Conservation (phyloP, 2,113 vertebrate genomes). For the Stictonetta naevosa region DNA sequence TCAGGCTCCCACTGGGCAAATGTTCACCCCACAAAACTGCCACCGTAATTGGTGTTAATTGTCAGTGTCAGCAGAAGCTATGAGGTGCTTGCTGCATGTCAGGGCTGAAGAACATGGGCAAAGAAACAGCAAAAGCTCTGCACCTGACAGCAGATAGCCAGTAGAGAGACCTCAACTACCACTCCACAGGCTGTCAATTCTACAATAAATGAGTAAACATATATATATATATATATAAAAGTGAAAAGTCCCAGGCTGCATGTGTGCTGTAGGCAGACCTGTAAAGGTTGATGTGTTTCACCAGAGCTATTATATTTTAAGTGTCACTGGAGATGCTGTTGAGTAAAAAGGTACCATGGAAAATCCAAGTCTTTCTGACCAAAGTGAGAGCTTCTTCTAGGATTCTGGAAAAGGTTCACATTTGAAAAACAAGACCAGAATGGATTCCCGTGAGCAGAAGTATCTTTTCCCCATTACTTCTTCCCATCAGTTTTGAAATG, state of each 20-base stretch:
- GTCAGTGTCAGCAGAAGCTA: background rate
- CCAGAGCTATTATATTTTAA: background rate
- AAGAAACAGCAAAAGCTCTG: background rate
- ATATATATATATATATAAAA: background rate
- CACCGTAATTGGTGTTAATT: constrained; percentile 2
- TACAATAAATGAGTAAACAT: background rate
- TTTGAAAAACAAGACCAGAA: background rate
- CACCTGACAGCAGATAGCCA: background rate
- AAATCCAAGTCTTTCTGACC: background rate
- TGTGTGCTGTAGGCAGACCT: background rate
- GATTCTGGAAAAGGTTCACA: background rate
- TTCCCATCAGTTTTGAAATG: background rate
- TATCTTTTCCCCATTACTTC: background rate
- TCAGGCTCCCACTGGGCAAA: background rate
- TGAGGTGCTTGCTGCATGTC: background rate
- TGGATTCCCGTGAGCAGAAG: background rate
- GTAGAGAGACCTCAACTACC: background rate
- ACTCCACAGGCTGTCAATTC: background rate
- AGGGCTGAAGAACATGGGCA: background rate
- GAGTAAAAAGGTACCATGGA: accelerated
- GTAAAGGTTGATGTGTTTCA: background rate
- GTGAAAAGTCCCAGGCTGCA: background rate
- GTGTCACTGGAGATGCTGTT: background rate
- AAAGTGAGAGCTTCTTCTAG: background rate
- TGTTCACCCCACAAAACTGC: background rate